Percentiles rank a stretch among this genome's conserved stretches.
phyloP scores from a whole-genome alignment of 1,140 invertebrate species.

The Bombus ignitus region DNA sequence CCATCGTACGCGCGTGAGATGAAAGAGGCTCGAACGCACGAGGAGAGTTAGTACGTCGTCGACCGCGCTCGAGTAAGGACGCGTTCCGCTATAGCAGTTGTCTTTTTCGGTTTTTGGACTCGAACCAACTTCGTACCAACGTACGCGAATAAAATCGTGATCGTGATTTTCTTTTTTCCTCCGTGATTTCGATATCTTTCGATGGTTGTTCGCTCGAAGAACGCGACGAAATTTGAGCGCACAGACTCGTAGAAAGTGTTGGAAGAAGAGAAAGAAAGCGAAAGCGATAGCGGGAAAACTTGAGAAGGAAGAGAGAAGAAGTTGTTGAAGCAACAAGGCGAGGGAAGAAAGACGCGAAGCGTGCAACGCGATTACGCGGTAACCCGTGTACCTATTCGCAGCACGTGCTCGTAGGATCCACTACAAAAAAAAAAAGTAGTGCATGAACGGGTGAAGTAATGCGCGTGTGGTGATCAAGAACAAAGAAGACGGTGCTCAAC shows the following conservation, averaged over 20 bases:
- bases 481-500: conserved; percentile 33
- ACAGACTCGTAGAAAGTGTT: not conserved
- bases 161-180: not conserved
- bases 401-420: conserved; percentile 32
- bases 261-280: too few relatives aligned
- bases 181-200: not conserved
- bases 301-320: not conserved
- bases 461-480: conserved; percentile 50
- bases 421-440: conserved; percentile 14
- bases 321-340: not conserved
- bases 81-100: not conserved
- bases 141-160: not conserved
- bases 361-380: not conserved
- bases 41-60: conserved; percentile 68
- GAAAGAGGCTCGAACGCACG: conserved; percentile 61
- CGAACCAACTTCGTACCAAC: not conserved
- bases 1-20: conserved; percentile 64
- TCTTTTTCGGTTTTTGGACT: not conserved
- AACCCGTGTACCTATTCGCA: not conserved
- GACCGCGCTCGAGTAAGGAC: conserved; percentile 60
- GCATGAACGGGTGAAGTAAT: conserved; percentile 19
- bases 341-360: not conserved
- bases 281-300: not conserved
- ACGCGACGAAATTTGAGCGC: too few relatives aligned
- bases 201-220: too few relatives aligned